A percentile compares a stretch with the other conserved stretches of the same genome.
Evolutionary conservation across 2,888 invertebrate species (phyloP).

Genomic region (Coelopa pilipes): DNA sequence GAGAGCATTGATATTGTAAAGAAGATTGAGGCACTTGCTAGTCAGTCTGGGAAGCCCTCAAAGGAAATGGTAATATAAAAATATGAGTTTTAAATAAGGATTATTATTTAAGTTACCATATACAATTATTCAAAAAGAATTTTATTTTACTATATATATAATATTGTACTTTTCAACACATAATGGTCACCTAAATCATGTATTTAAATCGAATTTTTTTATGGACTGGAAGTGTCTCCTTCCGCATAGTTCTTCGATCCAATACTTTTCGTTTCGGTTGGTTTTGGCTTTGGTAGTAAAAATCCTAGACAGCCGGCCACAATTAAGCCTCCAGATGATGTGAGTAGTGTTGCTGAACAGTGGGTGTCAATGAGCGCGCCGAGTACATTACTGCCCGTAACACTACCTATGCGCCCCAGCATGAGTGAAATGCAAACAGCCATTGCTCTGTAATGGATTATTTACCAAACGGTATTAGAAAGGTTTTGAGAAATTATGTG

Average conservation of each 20-base stretch:
- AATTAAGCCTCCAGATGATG: slow-evolving; percentile 42
- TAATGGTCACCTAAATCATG: no score
- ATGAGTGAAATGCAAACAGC: slow-evolving; percentile 53
- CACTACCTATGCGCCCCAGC: slow-evolving; percentile 51
- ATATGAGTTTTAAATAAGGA: slow-evolving; percentile 80
- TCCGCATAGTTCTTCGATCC: neutral
- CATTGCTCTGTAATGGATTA: slow-evolving; percentile 48
- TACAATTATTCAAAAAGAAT: no score
- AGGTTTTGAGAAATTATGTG: neutral
- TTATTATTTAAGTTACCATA: no score
- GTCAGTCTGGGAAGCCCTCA: slow-evolving; percentile 82
- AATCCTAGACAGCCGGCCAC: slow-evolving; percentile 44
- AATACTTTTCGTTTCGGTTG: no score
- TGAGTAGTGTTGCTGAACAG: slow-evolving; percentile 45
- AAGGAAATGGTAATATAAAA: slow-evolving; percentile 82
- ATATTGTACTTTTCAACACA: no score
- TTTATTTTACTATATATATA: no score
- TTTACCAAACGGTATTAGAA: neutral
- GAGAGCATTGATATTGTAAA: slow-evolving; percentile 92
- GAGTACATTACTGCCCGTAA: slow-evolving; percentile 48
- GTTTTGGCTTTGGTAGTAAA: slow-evolving; percentile 39
- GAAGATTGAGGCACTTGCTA: slow-evolving; percentile 83
- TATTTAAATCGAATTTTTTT: neutral
- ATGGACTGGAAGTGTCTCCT: neutral
- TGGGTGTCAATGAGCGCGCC: slow-evolving; percentile 50